Evolutionary conservation across 2,888 invertebrate species (phyloP).

Genomic region (Synergus umbraculus): DNA sequence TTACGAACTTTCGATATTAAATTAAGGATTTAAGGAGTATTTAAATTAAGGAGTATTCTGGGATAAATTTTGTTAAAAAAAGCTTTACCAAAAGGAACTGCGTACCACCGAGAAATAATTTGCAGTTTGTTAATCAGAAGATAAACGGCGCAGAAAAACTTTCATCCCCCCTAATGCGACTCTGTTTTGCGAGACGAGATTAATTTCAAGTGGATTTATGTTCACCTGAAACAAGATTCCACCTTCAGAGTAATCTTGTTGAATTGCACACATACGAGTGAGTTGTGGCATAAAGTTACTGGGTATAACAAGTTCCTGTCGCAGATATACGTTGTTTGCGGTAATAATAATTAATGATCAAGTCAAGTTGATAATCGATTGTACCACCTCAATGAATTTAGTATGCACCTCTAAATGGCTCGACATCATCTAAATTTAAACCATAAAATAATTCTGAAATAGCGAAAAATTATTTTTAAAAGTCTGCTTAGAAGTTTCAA

Average conservation of each 20-base stretch:
- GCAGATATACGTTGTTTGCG: background rate
- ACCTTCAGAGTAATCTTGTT: constrained; percentile 8
- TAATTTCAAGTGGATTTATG: background rate
- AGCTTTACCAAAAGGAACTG: too few relatives aligned
- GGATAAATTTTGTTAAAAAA: too few relatives aligned
- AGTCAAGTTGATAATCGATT: constrained; percentile 36
- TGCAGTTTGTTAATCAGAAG: background rate
- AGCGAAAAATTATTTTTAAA: too few relatives aligned
- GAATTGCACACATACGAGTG: background rate
- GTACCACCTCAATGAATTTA: background rate
- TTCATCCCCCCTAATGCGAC: background rate
- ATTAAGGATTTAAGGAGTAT: too few relatives aligned
- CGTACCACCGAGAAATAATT: too few relatives aligned
- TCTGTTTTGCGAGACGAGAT: background rate
- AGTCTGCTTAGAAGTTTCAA: too few relatives aligned
- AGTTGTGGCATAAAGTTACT: constrained; percentile 20
- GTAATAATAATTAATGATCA: constrained; percentile 24
- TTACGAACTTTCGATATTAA: too few relatives aligned
- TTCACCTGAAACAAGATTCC: background rate
- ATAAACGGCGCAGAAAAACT: background rate
- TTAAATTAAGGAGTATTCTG: too few relatives aligned
- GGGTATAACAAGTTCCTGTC: background rate
- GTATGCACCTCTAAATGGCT: too few relatives aligned
- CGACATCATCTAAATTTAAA: too few relatives aligned
- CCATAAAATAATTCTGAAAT: too few relatives aligned